Percentiles rank a stretch among this genome's conserved stretches.
These are phyloP conservation scores for Eurosta solidaginis DNA, from an alignment of 1,140 invertebrate genomes.

Conservation along the genomic window DNA sequence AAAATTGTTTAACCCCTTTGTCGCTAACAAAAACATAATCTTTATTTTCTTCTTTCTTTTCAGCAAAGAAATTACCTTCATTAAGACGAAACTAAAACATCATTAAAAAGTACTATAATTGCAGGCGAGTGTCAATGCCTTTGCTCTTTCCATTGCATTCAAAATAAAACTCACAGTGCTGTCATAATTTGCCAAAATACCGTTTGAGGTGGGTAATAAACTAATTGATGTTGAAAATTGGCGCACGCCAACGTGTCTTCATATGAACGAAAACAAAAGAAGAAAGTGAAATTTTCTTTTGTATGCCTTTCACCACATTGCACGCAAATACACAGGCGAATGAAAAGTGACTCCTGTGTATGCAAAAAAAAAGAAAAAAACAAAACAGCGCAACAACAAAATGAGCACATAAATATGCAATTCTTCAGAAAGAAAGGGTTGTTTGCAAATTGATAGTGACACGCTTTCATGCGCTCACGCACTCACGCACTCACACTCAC, in stretches of 20 bases:
- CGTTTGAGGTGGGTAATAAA: neutral
- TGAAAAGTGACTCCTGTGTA: neutral
- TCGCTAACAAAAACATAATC: no score
- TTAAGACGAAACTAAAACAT: neutral
- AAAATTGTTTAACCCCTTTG: no score
- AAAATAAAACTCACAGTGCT: neutral
- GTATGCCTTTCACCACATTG: conserved; percentile 1
- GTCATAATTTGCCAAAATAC: conserved; percentile 23
- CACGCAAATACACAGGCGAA: neutral
- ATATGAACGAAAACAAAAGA: neutral
- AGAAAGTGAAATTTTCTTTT: conserved; percentile 3
- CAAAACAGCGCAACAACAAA: neutral
- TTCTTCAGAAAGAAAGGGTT: neutral
- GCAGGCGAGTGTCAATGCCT: neutral
- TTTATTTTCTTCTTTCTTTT: no score
- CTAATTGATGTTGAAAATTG: neutral
- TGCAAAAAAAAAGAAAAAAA: neutral
- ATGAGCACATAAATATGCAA: neutral
- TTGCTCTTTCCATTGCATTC: neutral
- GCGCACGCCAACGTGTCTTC: neutral
- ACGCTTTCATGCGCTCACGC: conserved; percentile 15
- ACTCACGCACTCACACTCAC: neutral
- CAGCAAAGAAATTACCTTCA: no score
- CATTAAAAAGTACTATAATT: neutral
- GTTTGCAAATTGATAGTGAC: conserved; percentile 18